phyloP scores from a whole-genome alignment of 2,113 vertebrate genomes.

The Varanus komodoensis region DNA sequence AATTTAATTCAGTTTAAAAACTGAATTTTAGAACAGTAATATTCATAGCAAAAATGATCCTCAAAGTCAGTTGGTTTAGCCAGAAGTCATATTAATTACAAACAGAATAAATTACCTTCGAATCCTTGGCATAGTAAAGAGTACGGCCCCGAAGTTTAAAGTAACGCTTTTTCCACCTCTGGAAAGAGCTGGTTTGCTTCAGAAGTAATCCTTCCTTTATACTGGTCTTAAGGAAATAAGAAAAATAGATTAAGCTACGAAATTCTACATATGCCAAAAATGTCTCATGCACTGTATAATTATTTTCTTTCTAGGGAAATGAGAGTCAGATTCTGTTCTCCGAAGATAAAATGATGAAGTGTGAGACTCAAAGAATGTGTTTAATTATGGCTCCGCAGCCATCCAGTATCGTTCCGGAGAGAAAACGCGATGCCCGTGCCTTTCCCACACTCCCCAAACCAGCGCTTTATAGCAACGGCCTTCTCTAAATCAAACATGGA shows the following conservation, averaged over 20 bases:
- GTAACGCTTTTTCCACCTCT: slow-evolving; percentile 98
- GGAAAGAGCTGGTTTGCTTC: slow-evolving; percentile 99
- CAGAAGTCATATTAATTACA: neutral
- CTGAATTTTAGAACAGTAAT: neutral
- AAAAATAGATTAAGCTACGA: slow-evolving; percentile 52
- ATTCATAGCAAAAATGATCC: neutral
- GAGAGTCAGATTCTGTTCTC: neutral
- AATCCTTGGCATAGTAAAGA: slow-evolving; percentile 98
- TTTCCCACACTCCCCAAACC: too few species aligned
- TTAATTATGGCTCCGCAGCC: neutral
- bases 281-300: neutral
- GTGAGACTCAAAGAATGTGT: neutral
- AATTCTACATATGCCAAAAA: slow-evolving; percentile 16
- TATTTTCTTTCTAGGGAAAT: neutral
- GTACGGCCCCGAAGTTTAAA: slow-evolving; percentile 97
- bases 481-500: neutral
- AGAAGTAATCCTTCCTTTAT: slow-evolving; percentile 95
- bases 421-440: too few species aligned
- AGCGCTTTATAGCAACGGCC: too few species aligned
- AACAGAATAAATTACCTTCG: slow-evolving; percentile 84
- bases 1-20: neutral
- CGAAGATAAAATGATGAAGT: neutral
- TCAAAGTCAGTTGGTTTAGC: neutral
- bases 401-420: neutral
- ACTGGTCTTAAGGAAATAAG: slow-evolving; percentile 86